Percentiles rank a stretch among this genome's conserved stretches.
Evolutionary conservation across 2,113 vertebrate genomes (phyloP).

Genomic region (Camelus dromedarius): DNA sequence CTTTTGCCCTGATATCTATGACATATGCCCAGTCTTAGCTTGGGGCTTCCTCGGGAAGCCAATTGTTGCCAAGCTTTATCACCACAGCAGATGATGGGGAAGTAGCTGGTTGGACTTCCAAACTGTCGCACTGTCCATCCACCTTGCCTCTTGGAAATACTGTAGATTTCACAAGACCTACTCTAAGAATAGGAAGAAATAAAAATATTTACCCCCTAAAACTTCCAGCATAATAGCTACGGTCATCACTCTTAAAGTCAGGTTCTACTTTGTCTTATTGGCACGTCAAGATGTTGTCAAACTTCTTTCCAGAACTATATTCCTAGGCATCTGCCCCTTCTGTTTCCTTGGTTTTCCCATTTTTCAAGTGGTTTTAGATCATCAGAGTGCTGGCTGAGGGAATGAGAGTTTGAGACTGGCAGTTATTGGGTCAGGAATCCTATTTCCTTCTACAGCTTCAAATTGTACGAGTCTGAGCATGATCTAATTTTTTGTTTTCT

Average conservation of each 20-base stretch:
- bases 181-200: neutral
- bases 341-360: neutral
- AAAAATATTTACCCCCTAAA: neutral
- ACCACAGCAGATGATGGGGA: neutral
- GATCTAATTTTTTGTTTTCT: neutral
- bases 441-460: neutral
- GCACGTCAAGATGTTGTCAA: no score
- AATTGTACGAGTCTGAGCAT: accelerated
- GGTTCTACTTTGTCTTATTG: neutral
- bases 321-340: neutral
- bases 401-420: accelerated
- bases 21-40: neutral
- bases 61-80: neutral
- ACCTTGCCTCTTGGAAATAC: neutral
- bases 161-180: neutral
- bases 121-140: neutral
- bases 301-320: neutral
- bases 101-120: neutral
- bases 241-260: neutral
- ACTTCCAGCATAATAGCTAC: neutral
- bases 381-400: neutral
- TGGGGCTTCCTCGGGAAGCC: no score
- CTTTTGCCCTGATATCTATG: neutral
- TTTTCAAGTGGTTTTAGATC: neutral
- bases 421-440: neutral